A percentile compares a stretch with the other conserved stretches of the same genome.
These are phyloP conservation scores for Capromys pilorides DNA, from an alignment of 2,797 vertebrate genomes.

Conservation along the genomic window DNA sequence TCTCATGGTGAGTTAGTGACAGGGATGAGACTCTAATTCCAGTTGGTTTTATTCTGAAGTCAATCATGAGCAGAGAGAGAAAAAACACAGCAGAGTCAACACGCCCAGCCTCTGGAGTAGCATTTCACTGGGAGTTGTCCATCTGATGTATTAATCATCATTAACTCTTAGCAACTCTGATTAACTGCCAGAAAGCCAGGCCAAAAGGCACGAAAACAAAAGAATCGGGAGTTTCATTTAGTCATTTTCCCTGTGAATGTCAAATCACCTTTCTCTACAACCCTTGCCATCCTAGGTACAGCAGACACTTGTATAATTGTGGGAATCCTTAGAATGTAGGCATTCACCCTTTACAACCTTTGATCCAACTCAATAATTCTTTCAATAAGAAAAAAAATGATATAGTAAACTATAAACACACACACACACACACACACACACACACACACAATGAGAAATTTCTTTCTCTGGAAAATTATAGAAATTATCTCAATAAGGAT, in stretches of 20 bases:
- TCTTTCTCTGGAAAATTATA: not conserved
- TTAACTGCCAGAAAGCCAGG: not conserved
- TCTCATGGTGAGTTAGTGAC: not conserved
- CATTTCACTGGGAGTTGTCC: not conserved
- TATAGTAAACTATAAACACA: not conserved
- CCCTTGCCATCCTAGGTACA: not conserved
- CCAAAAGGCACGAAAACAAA: not conserved
- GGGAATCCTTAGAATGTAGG: not conserved
- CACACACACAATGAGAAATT: not conserved
- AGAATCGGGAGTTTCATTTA: not conserved
- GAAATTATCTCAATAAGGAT: not conserved
- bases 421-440: not conserved
- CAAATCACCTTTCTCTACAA: not conserved
- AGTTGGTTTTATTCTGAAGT: not conserved
- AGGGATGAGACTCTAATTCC: not conserved
- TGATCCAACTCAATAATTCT: not conserved
- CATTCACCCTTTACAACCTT: not conserved
- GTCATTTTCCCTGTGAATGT: not conserved
- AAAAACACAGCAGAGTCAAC: not conserved
- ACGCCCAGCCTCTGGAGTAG: not conserved
- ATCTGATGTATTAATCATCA: not conserved
- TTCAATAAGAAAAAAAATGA: not conserved
- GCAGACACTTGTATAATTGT: not conserved
- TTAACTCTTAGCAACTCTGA: not conserved
- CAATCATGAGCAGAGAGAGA: not conserved